phyloP scores from a whole-genome alignment of 2,888 invertebrate species.

The Julus scanicus region DNA sequence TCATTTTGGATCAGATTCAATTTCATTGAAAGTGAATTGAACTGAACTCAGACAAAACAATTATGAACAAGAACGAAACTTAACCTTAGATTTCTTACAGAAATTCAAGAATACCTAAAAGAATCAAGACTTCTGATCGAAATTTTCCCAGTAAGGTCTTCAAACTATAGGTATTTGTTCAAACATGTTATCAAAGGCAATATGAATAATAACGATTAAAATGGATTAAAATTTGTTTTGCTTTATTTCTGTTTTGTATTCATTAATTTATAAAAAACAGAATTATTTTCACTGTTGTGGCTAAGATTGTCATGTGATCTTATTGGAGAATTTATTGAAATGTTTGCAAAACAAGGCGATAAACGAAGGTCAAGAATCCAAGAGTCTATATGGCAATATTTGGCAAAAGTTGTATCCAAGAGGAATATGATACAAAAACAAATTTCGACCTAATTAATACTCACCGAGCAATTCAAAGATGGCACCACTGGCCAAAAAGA shows the following conservation, averaged over 20 bases:
- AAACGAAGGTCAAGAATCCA: neutral
- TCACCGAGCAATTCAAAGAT: neutral
- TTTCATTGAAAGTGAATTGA: neutral
- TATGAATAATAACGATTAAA: neutral
- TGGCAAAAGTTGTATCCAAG: neutral
- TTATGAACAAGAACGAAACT: neutral
- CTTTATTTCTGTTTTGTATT: no score
- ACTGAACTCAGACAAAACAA: conserved; percentile 6
- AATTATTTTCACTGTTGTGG: no score
- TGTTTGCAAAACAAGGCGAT: neutral
- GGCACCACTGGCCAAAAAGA: conserved; percentile 36
- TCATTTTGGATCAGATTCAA: conserved; percentile 3
- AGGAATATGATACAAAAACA: neutral
- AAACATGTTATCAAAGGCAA: no score
- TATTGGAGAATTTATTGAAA: neutral
- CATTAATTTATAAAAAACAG: no score
- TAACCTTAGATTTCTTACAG: no score
- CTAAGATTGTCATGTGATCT: neutral
- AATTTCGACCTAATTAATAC: neutral
- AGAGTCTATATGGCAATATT: neutral
- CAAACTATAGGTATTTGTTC: no score
- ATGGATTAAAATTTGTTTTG: neutral
- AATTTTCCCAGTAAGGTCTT: no score
- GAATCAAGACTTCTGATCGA: no score
- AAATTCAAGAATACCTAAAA: neutral